A percentile compares a stretch with the other conserved stretches of the same genome.
Conservation (phyloP, 2,113 vertebrate genomes). For the Hippolais icterina region DNA sequence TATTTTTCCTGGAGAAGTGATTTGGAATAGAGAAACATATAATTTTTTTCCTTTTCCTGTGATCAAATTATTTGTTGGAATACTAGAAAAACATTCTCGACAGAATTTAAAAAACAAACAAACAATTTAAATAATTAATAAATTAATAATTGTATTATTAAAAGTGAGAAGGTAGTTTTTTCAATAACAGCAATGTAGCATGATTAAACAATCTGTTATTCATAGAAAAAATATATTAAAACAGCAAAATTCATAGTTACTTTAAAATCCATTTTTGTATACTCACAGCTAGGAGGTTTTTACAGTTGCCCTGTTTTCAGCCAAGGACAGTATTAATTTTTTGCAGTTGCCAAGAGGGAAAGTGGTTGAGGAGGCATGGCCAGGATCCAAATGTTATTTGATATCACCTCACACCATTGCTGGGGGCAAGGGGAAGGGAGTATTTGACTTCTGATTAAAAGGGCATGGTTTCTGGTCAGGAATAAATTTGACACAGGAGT, state of each 20-base stretch:
- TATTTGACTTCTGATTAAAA: not conserved
- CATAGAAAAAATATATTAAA: not conserved
- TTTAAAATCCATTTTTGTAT: not conserved
- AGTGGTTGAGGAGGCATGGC: not conserved
- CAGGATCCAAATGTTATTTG: not conserved
- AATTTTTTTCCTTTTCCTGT: not conserved
- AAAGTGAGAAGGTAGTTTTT: not conserved
- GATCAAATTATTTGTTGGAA: not conserved
- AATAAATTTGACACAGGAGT: not conserved
- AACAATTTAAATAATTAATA: not conserved
- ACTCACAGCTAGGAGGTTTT: not conserved
- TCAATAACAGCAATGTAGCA: not conserved
- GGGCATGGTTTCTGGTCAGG: rapidly evolving
- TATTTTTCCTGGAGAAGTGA: not conserved
- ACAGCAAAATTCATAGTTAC: not conserved
- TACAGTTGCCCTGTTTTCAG: not conserved
- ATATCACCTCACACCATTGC: not conserved
- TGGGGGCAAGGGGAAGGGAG: not conserved
- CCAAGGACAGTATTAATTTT: not conserved
- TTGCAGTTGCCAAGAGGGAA: not conserved
- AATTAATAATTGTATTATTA: not conserved
- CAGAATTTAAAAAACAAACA: not conserved
- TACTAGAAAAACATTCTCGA: not conserved
- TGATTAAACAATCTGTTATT: not conserved
- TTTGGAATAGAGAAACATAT: not conserved